Percentiles rank a stretch among this genome's conserved stretches.
phyloP scores from a whole-genome alignment of 2,888 invertebrate species.

The Tenthredo notha region DNA sequence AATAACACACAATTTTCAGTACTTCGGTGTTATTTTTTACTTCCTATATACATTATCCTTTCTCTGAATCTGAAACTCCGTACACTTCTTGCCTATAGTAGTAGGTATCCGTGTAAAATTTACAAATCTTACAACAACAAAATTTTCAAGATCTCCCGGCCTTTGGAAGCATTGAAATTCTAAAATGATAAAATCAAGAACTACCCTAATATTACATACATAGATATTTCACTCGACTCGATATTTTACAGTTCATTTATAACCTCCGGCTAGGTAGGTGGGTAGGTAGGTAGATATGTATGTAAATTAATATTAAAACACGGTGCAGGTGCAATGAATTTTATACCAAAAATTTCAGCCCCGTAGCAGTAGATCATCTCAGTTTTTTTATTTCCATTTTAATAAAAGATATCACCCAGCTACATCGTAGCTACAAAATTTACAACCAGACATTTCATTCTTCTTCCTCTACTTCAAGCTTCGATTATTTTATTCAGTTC shows the following conservation, averaged over 20 bases:
- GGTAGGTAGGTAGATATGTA: background rate
- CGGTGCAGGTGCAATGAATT: conserved; percentile 21
- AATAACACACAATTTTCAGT: too few species aligned
- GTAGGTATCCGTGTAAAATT: too few species aligned
- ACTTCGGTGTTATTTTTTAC: too few species aligned
- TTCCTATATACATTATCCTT: too few species aligned
- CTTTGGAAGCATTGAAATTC: too few species aligned
- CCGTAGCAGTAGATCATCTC: background rate
- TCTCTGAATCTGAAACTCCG: too few species aligned
- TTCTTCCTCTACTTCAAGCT: background rate
- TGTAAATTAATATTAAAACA: background rate
- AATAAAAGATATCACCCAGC: background rate
- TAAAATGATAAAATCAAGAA: too few species aligned
- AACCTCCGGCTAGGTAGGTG: background rate
- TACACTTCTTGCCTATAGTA: too few species aligned
- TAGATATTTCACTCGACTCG: background rate
- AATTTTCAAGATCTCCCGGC: too few species aligned
- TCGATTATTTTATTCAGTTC: background rate
- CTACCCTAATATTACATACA: background rate
- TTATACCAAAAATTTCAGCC: background rate
- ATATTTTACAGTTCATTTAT: conserved; percentile 50
- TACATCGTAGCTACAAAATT: background rate
- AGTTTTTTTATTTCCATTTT: background rate
- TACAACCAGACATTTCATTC: conserved; percentile 13
- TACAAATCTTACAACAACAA: too few species aligned